phyloP scores from a whole-genome alignment of 2,888 invertebrate genomes.

The Azorinus chamasolen region DNA sequence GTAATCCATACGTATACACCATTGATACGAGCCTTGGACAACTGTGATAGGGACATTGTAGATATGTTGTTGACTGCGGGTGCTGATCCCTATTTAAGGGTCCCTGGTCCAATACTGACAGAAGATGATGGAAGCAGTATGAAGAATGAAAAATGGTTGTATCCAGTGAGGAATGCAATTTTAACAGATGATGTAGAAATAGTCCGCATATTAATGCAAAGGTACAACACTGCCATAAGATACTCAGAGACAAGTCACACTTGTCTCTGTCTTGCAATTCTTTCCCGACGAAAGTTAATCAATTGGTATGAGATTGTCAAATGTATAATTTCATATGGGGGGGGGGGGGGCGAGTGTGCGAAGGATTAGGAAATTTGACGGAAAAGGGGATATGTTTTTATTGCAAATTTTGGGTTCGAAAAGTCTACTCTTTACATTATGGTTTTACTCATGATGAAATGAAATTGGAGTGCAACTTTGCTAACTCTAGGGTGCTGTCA shows the following conservation, averaged over 20 bases:
- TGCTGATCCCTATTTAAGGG: conserved; percentile 26
- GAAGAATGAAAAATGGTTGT: conserved; percentile 10
- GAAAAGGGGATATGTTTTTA: conserved; percentile 6
- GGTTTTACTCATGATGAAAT: neutral
- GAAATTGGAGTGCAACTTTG: no score
- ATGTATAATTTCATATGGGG: no score
- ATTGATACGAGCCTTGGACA: conserved; percentile 37
- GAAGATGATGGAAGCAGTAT: conserved; percentile 50
- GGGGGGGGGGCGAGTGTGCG: no score
- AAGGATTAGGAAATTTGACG: no score
- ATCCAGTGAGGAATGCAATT: conserved; percentile 22
- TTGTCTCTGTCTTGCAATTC: conserved; percentile 32
- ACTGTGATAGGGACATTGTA: conserved; percentile 15
- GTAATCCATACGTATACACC: conserved; percentile 20
- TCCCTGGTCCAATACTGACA: conserved; percentile 23
- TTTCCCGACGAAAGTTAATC: no score
- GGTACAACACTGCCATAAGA: conserved; percentile 10
- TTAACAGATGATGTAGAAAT: conserved; percentile 9
- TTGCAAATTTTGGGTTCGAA: conserved; percentile 1
- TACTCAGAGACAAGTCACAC: conserved; percentile 29
- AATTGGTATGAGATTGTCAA: no score
- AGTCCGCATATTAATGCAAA: conserved; percentile 8
- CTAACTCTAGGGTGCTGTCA: no score
- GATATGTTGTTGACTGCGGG: conserved; percentile 29
- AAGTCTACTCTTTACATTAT: conserved; percentile 7